These are phyloP conservation scores for Pluvianellus socialis DNA, from an alignment of 2,113 vertebrate species.

Conservation along the genomic window DNA sequence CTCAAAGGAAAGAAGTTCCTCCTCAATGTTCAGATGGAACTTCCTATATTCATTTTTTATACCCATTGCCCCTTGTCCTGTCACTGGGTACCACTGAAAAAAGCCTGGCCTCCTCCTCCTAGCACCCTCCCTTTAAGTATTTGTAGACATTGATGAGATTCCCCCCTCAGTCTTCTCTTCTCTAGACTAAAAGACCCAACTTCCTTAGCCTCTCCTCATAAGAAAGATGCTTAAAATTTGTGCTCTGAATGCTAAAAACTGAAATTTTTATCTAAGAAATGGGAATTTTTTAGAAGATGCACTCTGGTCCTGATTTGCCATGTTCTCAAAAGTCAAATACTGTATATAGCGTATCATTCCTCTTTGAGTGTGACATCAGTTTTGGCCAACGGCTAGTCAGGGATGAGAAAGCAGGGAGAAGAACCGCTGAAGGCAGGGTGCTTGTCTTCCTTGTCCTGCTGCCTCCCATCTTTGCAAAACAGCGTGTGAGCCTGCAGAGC, in stretches of 20 bases:
- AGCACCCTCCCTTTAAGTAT: too few relatives aligned
- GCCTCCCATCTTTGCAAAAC: not conserved
- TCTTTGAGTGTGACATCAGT: not conserved
- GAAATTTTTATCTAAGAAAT: not conserved
- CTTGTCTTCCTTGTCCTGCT: not conserved
- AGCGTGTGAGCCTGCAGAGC: not conserved
- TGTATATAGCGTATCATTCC: not conserved
- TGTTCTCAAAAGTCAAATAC: not conserved
- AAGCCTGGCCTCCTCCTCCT: too few relatives aligned
- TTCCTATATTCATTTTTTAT: too few relatives aligned
- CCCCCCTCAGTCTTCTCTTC: too few relatives aligned
- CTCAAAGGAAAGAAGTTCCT: too few relatives aligned
- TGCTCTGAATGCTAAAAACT: not conserved
- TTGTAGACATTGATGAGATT: too few relatives aligned
- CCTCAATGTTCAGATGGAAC: too few relatives aligned
- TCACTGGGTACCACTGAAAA: too few relatives aligned
- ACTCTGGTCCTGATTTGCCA: not conserved
- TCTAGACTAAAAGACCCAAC: too few relatives aligned
- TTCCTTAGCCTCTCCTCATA: too few relatives aligned
- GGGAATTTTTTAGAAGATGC: not conserved
- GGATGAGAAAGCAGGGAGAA: not conserved
- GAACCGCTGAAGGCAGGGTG: not conserved
- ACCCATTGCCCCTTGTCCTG: too few relatives aligned
- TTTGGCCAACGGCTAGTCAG: not conserved
- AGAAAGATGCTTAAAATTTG: too few relatives aligned